Percentiles rank a stretch among this genome's conserved stretches.
Conservation (phyloP, 2,797 vertebrate genomes). For the Myotis vivesi region DNA sequence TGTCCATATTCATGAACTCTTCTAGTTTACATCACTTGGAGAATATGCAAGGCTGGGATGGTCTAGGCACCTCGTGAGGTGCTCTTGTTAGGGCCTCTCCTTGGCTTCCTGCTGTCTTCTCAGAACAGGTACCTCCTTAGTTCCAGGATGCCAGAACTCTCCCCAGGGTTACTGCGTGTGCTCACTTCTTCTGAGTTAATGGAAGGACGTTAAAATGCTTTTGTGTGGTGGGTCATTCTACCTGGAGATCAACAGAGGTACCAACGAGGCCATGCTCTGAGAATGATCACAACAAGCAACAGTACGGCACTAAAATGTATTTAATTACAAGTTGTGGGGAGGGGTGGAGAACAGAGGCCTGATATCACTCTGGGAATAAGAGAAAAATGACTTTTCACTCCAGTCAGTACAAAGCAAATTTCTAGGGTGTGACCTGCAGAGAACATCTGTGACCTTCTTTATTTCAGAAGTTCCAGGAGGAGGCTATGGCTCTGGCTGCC, state of each 20-base stretch:
- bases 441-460: conserved; percentile 70
- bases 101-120: neutral
- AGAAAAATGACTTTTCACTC: conserved; percentile 41
- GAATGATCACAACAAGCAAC: neutral
- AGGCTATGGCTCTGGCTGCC: conserved; percentile 53
- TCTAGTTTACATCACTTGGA: neutral
- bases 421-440: conserved; percentile 66
- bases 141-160: neutral
- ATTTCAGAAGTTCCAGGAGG: conserved; percentile 66
- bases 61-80: neutral
- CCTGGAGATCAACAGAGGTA: neutral
- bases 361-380: conserved; percentile 7
- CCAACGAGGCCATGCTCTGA: neutral
- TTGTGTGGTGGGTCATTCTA: neutral
- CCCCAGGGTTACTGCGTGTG: neutral
- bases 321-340: neutral
- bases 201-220: neutral
- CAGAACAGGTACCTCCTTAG: neutral
- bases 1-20: neutral
- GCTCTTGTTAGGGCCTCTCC: no score
- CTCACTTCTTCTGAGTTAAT: neutral
- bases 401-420: conserved; percentile 24
- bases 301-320: neutral
- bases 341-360: neutral
- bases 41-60: neutral